Conservation (phyloP, 2,113 vertebrate genomes). For the Clarias macrocephalus region DNA sequence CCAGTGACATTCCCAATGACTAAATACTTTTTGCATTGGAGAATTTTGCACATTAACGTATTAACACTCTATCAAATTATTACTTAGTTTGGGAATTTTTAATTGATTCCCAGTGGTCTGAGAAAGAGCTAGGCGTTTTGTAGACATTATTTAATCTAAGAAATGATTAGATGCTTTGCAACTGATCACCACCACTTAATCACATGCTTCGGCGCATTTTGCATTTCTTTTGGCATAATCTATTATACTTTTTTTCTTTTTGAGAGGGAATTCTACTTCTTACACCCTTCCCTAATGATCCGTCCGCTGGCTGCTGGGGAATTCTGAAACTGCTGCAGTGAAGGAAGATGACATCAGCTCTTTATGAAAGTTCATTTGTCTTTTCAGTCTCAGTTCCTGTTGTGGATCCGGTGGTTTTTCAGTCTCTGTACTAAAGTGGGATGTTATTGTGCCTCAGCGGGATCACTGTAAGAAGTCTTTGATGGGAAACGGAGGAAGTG, state of each 20-base stretch:
- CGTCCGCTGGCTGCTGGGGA: background rate
- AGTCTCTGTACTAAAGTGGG: conserved; percentile 19
- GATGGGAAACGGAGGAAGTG: conserved; percentile 56
- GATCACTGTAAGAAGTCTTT: conserved; percentile 26
- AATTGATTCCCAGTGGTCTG: background rate
- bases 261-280: background rate
- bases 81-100: background rate
- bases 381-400: background rate
- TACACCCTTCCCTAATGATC: background rate
- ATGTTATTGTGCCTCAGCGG: conserved; percentile 25
- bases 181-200: background rate
- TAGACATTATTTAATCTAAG: background rate
- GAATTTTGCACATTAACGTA: background rate
- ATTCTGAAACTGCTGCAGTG: background rate
- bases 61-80: background rate
- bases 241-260: background rate
- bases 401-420: background rate
- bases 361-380: background rate
- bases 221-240: background rate
- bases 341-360: background rate
- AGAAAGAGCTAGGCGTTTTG: background rate
- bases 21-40: background rate
- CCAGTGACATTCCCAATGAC: background rate
- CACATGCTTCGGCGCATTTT: background rate
- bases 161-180: background rate